Conservation (phyloP, 35 echinoderm and acorn worm species). For the Lytechinus pictus region DNA sequence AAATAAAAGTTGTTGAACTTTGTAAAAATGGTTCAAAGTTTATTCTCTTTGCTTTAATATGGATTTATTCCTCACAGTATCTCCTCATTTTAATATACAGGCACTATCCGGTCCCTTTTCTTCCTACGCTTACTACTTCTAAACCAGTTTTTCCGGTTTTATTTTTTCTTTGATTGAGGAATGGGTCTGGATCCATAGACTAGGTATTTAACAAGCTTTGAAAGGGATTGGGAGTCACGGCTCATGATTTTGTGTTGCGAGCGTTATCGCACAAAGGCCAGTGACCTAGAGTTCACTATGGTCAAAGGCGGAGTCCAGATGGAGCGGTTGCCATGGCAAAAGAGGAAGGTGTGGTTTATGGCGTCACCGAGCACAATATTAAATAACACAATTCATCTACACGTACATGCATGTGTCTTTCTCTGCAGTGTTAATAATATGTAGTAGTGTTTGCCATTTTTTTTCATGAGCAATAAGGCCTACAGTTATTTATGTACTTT, state of each 20-base stretch:
- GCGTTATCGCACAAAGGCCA: neutral
- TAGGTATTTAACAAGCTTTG: neutral
- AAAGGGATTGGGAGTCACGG: neutral
- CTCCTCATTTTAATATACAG: no score
- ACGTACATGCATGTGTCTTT: no score
- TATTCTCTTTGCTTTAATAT: neutral
- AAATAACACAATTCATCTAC: no score
- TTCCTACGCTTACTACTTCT: no score
- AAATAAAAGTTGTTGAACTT: neutral
- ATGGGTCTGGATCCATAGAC: neutral
- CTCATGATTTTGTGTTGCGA: neutral
- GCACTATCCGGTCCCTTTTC: no score
- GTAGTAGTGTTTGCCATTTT: no score
- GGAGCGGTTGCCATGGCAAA: neutral
- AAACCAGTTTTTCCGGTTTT: no score
- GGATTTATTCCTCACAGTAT: no score
- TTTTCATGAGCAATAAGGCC: no score
- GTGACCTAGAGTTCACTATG: neutral
- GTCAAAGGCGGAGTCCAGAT: neutral
- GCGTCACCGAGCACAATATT: neutral
- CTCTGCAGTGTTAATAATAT: no score
- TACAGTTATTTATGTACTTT: no score
- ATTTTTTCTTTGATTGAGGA: no score
- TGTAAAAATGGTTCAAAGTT: neutral
- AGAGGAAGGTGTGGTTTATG: neutral